Base-by-base conservation (phyloP, 2,888 invertebrate species). In the Eremobia ochroleuca region DNA sequence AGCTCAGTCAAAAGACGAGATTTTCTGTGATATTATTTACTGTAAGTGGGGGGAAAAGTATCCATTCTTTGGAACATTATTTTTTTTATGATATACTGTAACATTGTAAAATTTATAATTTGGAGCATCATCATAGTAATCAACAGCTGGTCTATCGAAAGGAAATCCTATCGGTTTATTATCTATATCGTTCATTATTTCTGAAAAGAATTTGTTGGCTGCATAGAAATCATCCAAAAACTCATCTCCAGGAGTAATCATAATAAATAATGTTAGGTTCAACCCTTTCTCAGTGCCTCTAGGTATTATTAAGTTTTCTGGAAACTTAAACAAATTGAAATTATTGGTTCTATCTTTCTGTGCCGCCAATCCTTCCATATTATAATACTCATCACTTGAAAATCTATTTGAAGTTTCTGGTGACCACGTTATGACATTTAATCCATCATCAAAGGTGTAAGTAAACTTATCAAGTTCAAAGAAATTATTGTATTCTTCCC, bases 31-130 rank as follows among this genome's bases (percentile, higher is more conserved):
- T 15, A 28, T 43, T n/a, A 40, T 49, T 90, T 89, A 95, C 82
- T 93, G 92, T 61, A 96, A 89, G 89, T 95, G 89, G 49, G 91
- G 77, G 37, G 96, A 94, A 88, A 94, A 96, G 73, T 91, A 90
- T 4, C 92, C 92, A 64, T 83, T 91, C n/a, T 82, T 76, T 37
- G 91, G 88, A 76, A 88, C 73, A 58, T 85, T 73, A 68, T 88
- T 90, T 77, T 89, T 91, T 71, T 93, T 92, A 79, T 96, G 96
- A 85, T 90, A 94, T 55, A 97, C 86, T 21, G 93, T 85, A 5
- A 97, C 85, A 81, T 96, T 94, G 81, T 91, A 94, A 90, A 96
- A 96, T 77, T 90, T 93, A 77, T 94, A 96, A 89, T 96, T 96
- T 69, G 85, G 87, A 25, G 91, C 91, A 58, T 81, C 79, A 18